Base-by-base conservation (phyloP, 2,797 vertebrate genomes). In the Etheostoma perlongum region DNA sequence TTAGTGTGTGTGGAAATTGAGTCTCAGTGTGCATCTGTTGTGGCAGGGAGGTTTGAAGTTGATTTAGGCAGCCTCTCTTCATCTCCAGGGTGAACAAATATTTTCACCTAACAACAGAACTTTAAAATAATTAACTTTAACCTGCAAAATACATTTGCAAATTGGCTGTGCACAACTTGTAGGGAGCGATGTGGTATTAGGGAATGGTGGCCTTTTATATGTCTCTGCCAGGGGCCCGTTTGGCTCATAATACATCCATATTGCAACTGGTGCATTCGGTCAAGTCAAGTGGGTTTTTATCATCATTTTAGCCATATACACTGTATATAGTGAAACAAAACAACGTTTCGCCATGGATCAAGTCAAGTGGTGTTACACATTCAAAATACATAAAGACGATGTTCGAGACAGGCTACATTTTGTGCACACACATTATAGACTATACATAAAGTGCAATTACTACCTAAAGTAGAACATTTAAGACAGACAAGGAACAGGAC, bases 201-300 rank as follows among this genome's bases (percentile, higher is more conserved):
- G 1, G 2, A 48, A 15, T 19, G 5, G 14, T 51, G 3, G 21
- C 23, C 42, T 71, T 47, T 33, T 64, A 19, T 11, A 4, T 59
- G 55, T 75, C 30, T 75, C 42, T 66, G 16, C 27, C n/a, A 1
- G 53, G 12, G 40, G 4, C 51, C 48, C 2, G 16, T 51, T 42
- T 66, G 62, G 59, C 67, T 79, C 61, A 14, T 63, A 68, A 76
- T 78, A 25, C 10, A 6, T 68, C 71, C 15, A 1, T 55, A 25
- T 58, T 74, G 30, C 52, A 67, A 10, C 60, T 78, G 19, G 72
- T 69, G 40, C 72, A 51, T 72, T 58, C 10, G 13, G 9, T 30
- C 30, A 30, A 30, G 30, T 30, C 30, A 30, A 30, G 30, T 30
- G 30, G 30, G 30, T 30, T 30, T 30, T 30, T 30, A 30, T 30